phyloP scores from a whole-genome alignment of 1,140 invertebrate species.

The Ceratina calcarata region DNA sequence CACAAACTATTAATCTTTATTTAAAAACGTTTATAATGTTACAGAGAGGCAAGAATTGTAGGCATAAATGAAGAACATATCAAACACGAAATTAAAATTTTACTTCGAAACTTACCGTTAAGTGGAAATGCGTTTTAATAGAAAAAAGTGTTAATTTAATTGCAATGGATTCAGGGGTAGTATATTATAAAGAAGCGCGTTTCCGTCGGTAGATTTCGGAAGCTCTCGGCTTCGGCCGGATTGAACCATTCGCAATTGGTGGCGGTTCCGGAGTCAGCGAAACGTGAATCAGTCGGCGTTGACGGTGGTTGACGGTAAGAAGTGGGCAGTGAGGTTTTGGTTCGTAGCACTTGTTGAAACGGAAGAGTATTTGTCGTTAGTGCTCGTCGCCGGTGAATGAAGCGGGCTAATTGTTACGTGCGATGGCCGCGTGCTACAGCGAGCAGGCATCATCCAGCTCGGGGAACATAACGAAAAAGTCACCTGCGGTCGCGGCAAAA shows the following conservation, averaged over 20 bases:
- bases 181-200: slow-evolving; percentile 15
- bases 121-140: neutral
- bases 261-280: slow-evolving; percentile 31
- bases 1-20: too few species aligned
- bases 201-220: slow-evolving; percentile 20
- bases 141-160: neutral
- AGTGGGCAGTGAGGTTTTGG: neutral
- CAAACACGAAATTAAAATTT: too few species aligned
- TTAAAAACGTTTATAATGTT: too few species aligned
- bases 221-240: slow-evolving; percentile 10
- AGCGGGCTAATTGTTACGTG: slow-evolving; percentile 38
- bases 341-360: neutral
- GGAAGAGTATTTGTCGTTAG: slow-evolving; percentile 8
- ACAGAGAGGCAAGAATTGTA: too few species aligned
- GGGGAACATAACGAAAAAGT: slow-evolving; percentile 37
- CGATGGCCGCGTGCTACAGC: slow-evolving; percentile 63
- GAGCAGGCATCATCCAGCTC: slow-evolving; percentile 49
- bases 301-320: slow-evolving; percentile 17
- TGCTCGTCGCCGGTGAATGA: slow-evolving; percentile 45
- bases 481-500: slow-evolving; percentile 42
- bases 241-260: slow-evolving; percentile 42
- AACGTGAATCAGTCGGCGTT: slow-evolving; percentile 52
- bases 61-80: too few species aligned
- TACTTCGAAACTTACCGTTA: too few species aligned
- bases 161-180: too few species aligned